phyloP scores from a whole-genome alignment of 2,888 invertebrate genomes.

The Hemicrepidius hirtus region DNA sequence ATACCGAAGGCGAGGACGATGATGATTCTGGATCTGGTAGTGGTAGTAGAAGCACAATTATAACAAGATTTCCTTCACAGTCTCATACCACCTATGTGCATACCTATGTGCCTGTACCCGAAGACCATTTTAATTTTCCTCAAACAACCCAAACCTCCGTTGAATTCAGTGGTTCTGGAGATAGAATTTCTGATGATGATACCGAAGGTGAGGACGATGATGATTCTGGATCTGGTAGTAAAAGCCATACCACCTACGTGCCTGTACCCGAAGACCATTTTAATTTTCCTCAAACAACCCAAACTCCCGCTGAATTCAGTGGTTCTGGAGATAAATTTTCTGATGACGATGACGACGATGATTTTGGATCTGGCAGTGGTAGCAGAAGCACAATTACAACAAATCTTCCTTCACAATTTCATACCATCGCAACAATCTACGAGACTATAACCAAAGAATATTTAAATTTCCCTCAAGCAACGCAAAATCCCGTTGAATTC shows the following conservation, averaged over 20 bases:
- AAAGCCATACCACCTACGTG: too few relatives aligned
- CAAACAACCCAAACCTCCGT: neutral
- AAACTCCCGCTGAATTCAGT: neutral
- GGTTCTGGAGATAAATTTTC: neutral
- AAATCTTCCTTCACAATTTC: too few relatives aligned
- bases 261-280: too few relatives aligned
- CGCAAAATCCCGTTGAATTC: neutral
- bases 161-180: neutral
- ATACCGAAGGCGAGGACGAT: neutral
- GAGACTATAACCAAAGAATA: too few relatives aligned
- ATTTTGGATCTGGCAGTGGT: too few relatives aligned
- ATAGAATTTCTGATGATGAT: too few relatives aligned
- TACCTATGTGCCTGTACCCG: too few relatives aligned
- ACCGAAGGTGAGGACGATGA: neutral
- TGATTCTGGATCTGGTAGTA: conserved; percentile 1
- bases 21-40: neutral
- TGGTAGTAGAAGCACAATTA: neutral
- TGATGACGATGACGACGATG: neutral
- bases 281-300: too few relatives aligned
- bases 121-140: too few relatives aligned
- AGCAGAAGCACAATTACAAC: too few relatives aligned
- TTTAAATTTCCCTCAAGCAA: neutral
- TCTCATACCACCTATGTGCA: too few relatives aligned
- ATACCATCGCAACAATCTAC: too few relatives aligned
- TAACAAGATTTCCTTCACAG: neutral